Conservation (phyloP, 2,113 vertebrate species). For the Okapia johnstoni region DNA sequence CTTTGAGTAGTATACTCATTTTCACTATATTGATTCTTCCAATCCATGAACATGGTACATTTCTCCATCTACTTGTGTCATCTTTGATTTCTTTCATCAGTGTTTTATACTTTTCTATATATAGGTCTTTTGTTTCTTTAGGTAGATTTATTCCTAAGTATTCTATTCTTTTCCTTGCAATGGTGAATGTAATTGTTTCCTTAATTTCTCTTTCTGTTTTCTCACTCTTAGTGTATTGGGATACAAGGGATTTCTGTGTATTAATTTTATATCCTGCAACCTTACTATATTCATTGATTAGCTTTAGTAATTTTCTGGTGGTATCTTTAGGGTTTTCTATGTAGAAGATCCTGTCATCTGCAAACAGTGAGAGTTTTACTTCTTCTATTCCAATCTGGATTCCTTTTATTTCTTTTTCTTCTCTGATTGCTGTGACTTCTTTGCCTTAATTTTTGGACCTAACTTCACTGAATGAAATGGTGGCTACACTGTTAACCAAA, state of each 20-base stretch:
- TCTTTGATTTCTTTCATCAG: neutral
- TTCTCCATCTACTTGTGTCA: neutral
- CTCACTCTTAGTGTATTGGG: neutral
- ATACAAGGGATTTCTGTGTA: neutral
- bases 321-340: neutral
- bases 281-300: neutral
- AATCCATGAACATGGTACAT: neutral
- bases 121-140: neutral
- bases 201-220: neutral
- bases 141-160: neutral
- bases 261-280: neutral
- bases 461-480: constrained; percentile 6
- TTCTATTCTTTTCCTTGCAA: neutral
- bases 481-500: neutral
- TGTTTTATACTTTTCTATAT: neutral
- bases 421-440: neutral
- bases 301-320: neutral
- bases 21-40: neutral
- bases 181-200: neutral
- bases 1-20: neutral
- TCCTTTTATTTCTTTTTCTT: neutral
- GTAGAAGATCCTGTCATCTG: neutral
- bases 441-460: constrained; percentile 25
- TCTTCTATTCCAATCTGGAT: neutral
- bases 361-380: neutral